A percentile compares a stretch with the other conserved stretches of the same genome.
Conservation (phyloP, 2,888 invertebrate genomes). For the Noctua janthe region DNA sequence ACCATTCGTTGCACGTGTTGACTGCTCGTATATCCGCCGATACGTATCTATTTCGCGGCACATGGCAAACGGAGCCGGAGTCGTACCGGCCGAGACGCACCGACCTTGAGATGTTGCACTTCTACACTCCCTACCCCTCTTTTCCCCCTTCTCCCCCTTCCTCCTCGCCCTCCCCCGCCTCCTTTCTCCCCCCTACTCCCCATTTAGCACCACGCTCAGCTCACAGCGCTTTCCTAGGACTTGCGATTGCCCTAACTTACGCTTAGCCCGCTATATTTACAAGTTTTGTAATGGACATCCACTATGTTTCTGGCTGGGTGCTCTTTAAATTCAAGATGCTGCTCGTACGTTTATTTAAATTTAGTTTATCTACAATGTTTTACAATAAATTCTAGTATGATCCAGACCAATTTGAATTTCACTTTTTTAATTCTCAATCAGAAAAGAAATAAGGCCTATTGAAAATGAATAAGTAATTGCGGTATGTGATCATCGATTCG, state of each 20-base stretch:
- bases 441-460: conserved; percentile 12
- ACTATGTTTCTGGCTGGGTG: conserved; percentile 44
- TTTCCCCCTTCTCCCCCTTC: conserved; percentile 45
- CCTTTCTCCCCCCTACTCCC: conserved; percentile 28
- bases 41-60: conserved; percentile 61
- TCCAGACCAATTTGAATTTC: neutral
- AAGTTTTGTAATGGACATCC: conserved; percentile 55
- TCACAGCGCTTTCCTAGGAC: conserved; percentile 65
- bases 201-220: conserved; percentile 55
- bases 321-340: conserved; percentile 49
- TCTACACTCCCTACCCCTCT: conserved; percentile 64
- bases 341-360: conserved; percentile 34
- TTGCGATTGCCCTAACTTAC: conserved; percentile 63
- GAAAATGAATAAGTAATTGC: conserved; percentile 12
- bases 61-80: conserved; percentile 61
- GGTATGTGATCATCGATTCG: neutral
- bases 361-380: conserved; percentile 9
- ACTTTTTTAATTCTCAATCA: conserved; percentile 3
- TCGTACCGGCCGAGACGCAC: conserved; percentile 72
- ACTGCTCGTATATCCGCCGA: conserved; percentile 55
- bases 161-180: conserved; percentile 20
- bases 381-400: neutral
- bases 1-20: conserved; percentile 65
- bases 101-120: conserved; percentile 86
- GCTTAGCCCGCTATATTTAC: conserved; percentile 62